Conservation (phyloP, 2,888 invertebrate genomes). For the Hydriomena furcata region DNA sequence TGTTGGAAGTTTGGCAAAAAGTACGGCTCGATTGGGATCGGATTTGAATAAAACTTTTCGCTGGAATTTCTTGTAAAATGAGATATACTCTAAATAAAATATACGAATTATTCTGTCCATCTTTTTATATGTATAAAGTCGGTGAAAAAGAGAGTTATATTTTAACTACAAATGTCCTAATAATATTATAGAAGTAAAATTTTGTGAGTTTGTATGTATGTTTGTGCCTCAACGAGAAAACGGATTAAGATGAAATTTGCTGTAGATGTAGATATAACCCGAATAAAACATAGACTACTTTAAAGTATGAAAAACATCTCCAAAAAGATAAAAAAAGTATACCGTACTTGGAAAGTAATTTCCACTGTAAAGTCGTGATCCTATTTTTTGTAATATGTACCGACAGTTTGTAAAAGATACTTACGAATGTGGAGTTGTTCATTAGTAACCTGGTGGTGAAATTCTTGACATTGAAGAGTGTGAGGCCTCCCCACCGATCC, state of each 20-base stretch:
- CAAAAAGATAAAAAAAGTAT: too few relatives aligned
- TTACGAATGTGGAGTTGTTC: slow-evolving; percentile 93
- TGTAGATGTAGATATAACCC: too few relatives aligned
- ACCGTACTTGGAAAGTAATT: too few relatives aligned
- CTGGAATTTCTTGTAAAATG: not conserved
- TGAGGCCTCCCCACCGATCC: slow-evolving; percentile 90
- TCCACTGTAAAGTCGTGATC: too few relatives aligned
- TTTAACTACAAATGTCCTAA: too few relatives aligned
- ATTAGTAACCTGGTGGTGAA: slow-evolving; percentile 89
- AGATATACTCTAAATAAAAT: not conserved
- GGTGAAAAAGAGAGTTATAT: too few relatives aligned
- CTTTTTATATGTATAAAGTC: not conserved
- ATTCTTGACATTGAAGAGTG: slow-evolving; percentile 90
- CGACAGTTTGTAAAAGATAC: slow-evolving; percentile 55
- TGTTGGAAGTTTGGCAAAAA: slow-evolving; percentile 9
- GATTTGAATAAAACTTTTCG: slow-evolving; percentile 14
- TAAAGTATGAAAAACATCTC: too few relatives aligned
- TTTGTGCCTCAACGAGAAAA: too few relatives aligned
- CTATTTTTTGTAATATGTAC: not conserved
- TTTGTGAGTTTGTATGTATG: too few relatives aligned
- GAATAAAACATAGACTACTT: too few relatives aligned
- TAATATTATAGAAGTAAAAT: too few relatives aligned
- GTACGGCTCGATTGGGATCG: slow-evolving; percentile 1
- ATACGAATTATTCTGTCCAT: not conserved
- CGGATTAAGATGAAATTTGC: too few relatives aligned